Evolutionary conservation across 2,797 vertebrate species (phyloP).

Genomic region (Danio albolineatus): DNA sequence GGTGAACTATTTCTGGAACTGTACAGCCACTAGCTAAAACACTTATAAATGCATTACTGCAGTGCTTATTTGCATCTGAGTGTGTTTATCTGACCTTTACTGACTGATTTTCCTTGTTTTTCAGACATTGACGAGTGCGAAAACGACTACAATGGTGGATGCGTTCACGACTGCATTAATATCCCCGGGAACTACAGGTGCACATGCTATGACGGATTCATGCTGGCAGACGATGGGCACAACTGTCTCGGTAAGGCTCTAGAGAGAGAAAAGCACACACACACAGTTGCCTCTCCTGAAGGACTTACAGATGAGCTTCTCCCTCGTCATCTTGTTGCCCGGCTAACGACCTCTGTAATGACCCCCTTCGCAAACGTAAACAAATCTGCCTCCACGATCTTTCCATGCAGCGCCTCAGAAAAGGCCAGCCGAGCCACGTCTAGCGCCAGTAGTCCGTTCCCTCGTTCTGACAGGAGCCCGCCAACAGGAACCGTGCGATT

Average conservation of each 20-base stretch:
- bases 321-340: constrained; percentile 47
- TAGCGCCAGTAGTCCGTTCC: constrained; percentile 43
- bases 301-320: constrained; percentile 29
- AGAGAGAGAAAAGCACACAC: constrained; percentile 17
- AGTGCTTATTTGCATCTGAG: not conserved
- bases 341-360: constrained; percentile 41
- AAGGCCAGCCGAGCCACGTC: constrained; percentile 50
- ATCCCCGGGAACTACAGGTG: constrained; percentile 98
- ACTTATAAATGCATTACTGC: no score
- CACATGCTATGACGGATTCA: constrained; percentile 97
- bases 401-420: constrained; percentile 30
- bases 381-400: constrained; percentile 52
- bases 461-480: constrained; percentile 43
- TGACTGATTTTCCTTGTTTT: constrained; percentile 60
- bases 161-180: constrained; percentile 98
- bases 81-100: not conserved
- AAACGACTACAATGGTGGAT: constrained; percentile 96
- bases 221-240: constrained; percentile 95
- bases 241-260: constrained; percentile 90
- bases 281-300: constrained; percentile 7
- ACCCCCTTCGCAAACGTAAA: constrained; percentile 60
- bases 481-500: constrained; percentile 47
- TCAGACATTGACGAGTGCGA: constrained; percentile 97
- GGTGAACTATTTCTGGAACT: no score
- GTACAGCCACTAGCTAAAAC: no score